phyloP scores from a whole-genome alignment of 1,140 invertebrate species.

The Orchestia grillus region DNA sequence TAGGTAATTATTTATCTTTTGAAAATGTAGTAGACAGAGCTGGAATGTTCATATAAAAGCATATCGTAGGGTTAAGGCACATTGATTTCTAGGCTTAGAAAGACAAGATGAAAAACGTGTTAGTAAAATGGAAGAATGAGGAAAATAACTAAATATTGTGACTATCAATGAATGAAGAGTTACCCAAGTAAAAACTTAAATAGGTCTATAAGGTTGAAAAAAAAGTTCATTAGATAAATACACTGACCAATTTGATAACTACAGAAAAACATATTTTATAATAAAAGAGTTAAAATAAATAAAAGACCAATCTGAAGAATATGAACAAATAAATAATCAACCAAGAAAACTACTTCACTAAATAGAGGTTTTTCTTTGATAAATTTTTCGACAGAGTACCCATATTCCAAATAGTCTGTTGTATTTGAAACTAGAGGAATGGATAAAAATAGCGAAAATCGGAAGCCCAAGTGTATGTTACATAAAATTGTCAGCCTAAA shows the following conservation, averaged over 20 bases:
- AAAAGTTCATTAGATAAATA: not conserved
- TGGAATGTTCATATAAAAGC: conserved; percentile 48
- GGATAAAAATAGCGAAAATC: not conserved
- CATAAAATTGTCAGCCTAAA: not conserved
- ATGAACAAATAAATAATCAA: not conserved
- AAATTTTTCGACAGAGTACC: not conserved
- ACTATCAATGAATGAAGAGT: not conserved
- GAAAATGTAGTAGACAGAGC: conserved; percentile 48
- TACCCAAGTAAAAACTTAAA: not conserved
- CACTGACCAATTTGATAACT: not conserved
- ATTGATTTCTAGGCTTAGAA: not conserved
- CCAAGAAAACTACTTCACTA: not conserved
- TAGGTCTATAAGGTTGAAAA: no score
- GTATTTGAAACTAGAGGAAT: not conserved
- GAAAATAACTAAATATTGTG: not conserved
- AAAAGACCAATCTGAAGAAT: not conserved
- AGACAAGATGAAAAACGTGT: conserved; percentile 38
- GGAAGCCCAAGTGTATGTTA: not conserved
- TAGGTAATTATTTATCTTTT: not conserved
- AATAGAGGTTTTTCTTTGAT: not conserved
- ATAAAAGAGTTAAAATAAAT: not conserved
- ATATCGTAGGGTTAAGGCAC: conserved; percentile 27
- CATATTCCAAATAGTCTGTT: not conserved
- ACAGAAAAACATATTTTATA: not conserved
- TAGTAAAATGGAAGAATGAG: not conserved